A percentile compares a stretch with the other conserved stretches of the same genome.
Evolutionary conservation across 2,888 invertebrate genomes (phyloP).

Genomic region (Pachliopta kotzebuea): DNA sequence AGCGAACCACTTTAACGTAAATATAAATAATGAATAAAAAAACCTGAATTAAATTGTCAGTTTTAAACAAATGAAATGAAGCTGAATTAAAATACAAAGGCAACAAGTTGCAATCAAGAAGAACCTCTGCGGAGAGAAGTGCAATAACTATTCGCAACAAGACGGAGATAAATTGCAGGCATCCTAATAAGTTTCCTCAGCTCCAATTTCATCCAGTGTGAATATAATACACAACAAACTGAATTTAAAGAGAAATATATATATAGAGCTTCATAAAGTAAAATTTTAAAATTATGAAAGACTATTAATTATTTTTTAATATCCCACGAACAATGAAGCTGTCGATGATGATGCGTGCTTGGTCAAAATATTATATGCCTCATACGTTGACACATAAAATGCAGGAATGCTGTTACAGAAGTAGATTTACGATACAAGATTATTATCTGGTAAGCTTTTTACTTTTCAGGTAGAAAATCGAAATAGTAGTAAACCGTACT

Average conservation of each 20-base stretch:
- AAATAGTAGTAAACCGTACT: no score
- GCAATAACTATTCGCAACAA: conserved; percentile 3
- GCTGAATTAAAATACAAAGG: neutral
- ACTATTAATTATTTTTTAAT: neutral
- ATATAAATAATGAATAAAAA: no score
- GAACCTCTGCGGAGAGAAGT: neutral
- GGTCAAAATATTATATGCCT: no score
- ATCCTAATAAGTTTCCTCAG: neutral
- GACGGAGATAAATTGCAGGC: neutral
- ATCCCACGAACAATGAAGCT: no score
- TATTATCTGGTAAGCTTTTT: no score
- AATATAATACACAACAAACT: neutral
- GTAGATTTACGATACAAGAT: no score
- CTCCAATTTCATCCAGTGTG: neutral
- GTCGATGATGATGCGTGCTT: no score
- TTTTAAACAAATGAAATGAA: neutral
- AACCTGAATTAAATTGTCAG: no score
- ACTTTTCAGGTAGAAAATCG: no score
- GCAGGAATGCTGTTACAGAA: no score
- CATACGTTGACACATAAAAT: no score
- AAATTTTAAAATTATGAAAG: neutral
- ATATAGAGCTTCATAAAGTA: neutral
- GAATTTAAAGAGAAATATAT: neutral
- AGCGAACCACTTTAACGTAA: no score
- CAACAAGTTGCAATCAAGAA: neutral